Evolutionary conservation across 1,140 invertebrate genomes (phyloP), one percentile per base, ranked within the genome.

Genomic region (Ylistrum balloti): DNA sequence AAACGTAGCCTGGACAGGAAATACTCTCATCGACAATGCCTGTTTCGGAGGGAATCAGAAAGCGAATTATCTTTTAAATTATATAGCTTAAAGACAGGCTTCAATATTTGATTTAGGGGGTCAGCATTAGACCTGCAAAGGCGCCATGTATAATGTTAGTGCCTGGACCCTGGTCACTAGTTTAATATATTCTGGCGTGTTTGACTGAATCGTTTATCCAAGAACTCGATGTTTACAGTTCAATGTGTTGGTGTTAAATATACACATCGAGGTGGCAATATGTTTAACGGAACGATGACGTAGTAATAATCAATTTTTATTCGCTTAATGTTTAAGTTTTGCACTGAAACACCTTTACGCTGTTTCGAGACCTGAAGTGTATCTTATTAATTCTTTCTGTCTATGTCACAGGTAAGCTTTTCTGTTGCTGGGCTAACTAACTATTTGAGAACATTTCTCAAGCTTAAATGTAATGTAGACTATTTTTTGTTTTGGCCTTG

Each of bases 61-160:
- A 28, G 11, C 17, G n/a, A 74, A 28, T 74, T 28, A 74, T n/a
- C 13, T 74, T 1, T 74, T 74, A 17, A 74, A 74, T 74, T 74
- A 74, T 74, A 28, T 5, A 74, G 56, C 11, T n/a, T 74, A 28
- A 74, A 74, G 56, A 74, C 56, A 74, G 56, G n/a, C n/a, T 28
- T 74, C 56, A 74, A 74, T 74, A 74, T 74, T 74, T 74, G 56
- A 74, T 74, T 74, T 74, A 74, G 22, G 56, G 56, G 22, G 56
- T 74, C 28, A 74, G 28, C 9, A 22, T 5, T 74, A n/a, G 56
- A n/a, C 56, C 56, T 74, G 56, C 28, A 74, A 17, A 11, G 56
- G 56, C 56, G 56, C 56, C 56, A 5, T 74, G 13, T n/a, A 28
- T 38, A 74, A n/a, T 22, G n/a, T n/a, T 74, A 74, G 9, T 74